A percentile compares a stretch with the other conserved stretches of the same genome.
Evolutionary conservation across 1,140 invertebrate genomes (phyloP).

Genomic region (Bombyx mandarina): DNA sequence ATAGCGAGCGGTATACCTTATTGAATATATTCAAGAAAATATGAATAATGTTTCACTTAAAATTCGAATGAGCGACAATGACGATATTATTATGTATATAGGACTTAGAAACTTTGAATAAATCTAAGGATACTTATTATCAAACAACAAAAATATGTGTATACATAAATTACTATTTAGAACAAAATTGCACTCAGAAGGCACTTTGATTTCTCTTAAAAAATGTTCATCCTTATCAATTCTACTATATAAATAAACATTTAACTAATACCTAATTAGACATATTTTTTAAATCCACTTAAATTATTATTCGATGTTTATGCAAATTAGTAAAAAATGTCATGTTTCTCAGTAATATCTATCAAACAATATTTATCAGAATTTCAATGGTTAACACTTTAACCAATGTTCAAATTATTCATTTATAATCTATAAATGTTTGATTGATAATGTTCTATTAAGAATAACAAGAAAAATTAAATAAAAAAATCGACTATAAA

Average conservation of each 20-base stretch:
- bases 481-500: too few relatives aligned
- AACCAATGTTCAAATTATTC: too few relatives aligned
- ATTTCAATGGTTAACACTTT: too few relatives aligned
- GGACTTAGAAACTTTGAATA: too few relatives aligned
- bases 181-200: neutral
- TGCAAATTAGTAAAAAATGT: neutral
- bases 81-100: too few relatives aligned
- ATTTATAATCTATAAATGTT: too few relatives aligned
- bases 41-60: too few relatives aligned
- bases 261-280: conserved; percentile 1
- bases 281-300: neutral
- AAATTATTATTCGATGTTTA: neutral
- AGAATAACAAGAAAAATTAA: too few relatives aligned
- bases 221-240: conserved; percentile 1
- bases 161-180: conserved; percentile 5
- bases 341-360: neutral
- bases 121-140: neutral
- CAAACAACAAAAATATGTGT: conserved; percentile 3
- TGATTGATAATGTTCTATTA: too few relatives aligned
- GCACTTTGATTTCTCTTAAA: neutral
- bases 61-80: too few relatives aligned
- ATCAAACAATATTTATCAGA: neutral
- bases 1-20: conserved; percentile 15
- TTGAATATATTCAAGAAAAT: conserved; percentile 9
- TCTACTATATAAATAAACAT: conserved; percentile 8